These are phyloP conservation scores for Lithophane ornitopus DNA, from an alignment of 2,888 invertebrate species.

Conservation along the genomic window DNA sequence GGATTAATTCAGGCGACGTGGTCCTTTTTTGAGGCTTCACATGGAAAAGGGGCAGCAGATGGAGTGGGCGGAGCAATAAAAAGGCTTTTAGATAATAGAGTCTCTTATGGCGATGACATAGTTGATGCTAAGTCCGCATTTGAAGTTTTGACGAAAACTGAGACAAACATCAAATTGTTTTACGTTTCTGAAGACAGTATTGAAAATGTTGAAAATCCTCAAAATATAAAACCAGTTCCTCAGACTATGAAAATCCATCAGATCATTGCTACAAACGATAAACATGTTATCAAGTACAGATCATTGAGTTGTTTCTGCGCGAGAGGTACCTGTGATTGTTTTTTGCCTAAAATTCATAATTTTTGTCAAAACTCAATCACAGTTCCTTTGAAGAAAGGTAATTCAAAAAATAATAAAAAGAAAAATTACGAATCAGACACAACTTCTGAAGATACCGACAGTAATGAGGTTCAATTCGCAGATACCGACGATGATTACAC, in stretches of 20 bases:
- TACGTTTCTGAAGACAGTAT: neutral
- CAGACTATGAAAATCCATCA: constrained; percentile 3
- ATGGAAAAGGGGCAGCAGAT: constrained; percentile 8
- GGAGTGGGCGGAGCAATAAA: too few relatives aligned
- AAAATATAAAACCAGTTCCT: neutral
- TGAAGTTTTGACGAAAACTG: constrained; percentile 3
- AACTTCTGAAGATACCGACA: neutral
- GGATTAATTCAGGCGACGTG: constrained; percentile 1
- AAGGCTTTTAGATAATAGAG: constrained; percentile 4
- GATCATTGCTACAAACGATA: constrained; percentile 7
- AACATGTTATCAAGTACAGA: constrained; percentile 1
- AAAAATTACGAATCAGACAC: too few relatives aligned
- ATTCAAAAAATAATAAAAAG: too few relatives aligned
- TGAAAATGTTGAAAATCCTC: neutral
- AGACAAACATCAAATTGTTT: constrained; percentile 1
- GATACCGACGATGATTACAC: constrained; percentile 4
- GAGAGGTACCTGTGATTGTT: neutral
- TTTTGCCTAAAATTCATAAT: constrained; percentile 6
- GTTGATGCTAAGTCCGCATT: constrained; percentile 7
- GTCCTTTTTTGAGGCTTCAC: constrained; percentile 6
- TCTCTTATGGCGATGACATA: constrained; percentile 3
- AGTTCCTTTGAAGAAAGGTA: too few relatives aligned
- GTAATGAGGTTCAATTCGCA: constrained; percentile 3
- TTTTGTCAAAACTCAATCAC: neutral
- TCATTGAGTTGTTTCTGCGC: neutral